Evolutionary conservation across 2,797 vertebrate species (phyloP), one percentile per base, ranked within the genome.

Genomic region (Capromys pilorides): DNA sequence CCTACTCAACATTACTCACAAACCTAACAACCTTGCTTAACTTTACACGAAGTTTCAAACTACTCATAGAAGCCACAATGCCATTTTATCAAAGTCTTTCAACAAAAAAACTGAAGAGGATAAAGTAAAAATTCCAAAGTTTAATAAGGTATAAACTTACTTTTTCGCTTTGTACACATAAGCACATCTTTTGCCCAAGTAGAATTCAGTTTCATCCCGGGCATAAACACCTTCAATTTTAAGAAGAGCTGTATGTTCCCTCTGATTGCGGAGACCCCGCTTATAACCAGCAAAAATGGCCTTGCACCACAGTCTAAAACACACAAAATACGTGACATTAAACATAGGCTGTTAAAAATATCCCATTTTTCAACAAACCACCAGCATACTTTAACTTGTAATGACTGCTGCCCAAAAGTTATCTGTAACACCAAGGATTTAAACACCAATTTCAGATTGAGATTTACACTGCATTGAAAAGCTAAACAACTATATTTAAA

Each of bases 141-240:
- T 41, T 41, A 36, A 41, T 24, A 73, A 3, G 36, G 77, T 64
- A 78, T 36, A 6, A 0, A 98, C 99, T 99, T 97, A 99, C 99
- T 99, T 99, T 97, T 99, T 99, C 90, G 99, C 99, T 98, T 99
- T 99, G 98, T 99, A 99, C n/a, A 99, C 99, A 51, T 99, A 99
- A 81, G 99, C 99, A 84, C 99, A 99, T 95, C 98, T 99, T 94
- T 99, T 99, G 94, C 99, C 99, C 95, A 99, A 98, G 98, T 99
- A 99, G 98, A 99, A 99, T 81, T 99, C 99, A 0, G 99, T 99
- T 97, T 99, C 99, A 9, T 98, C 97, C 0, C 99, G 98, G 22
- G 98, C 99, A 98, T 99, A 99, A 61, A 99, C 99, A 0, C 99
- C 99, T 97, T 99, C 99, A 59, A 99, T 97, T 98, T 99, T 99